Conservation (phyloP, 2,888 invertebrate genomes). For the Drosophila ezoana region DNA sequence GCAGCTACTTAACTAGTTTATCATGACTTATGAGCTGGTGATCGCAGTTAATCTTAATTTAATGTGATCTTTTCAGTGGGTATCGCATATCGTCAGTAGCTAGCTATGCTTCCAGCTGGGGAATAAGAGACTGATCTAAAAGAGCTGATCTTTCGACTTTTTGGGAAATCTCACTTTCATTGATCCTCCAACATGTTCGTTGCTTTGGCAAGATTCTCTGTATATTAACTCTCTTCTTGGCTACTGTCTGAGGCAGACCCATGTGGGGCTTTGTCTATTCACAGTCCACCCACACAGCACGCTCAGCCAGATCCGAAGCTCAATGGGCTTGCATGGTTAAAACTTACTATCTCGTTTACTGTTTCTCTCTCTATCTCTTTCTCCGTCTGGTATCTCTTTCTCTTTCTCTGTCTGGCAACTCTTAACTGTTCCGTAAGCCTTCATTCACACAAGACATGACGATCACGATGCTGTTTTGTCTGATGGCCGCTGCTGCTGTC, state of each 20-base stretch:
- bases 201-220: not conserved
- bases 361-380: not conserved
- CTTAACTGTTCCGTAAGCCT: constrained; percentile 51
- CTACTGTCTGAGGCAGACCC: constrained; percentile 16
- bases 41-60: constrained; percentile 23
- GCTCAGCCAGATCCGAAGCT: constrained; percentile 10
- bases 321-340: not conserved
- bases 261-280: constrained; percentile 1
- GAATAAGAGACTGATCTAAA: too few species aligned
- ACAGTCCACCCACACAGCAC: constrained; percentile 32
- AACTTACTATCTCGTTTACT: not conserved
- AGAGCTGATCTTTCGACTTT: not conserved
- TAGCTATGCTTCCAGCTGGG: not conserved
- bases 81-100: not conserved
- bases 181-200: not conserved
- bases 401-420: constrained; percentile 16
- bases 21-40: constrained; percentile 20
- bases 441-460: constrained; percentile 34
- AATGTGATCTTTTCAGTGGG: constrained; percentile 10
- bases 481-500: constrained; percentile 57
- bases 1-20: constrained; percentile 27
- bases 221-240: constrained; percentile 4
- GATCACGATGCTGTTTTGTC: constrained; percentile 39
- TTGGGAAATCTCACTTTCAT: not conserved
- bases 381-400: not conserved